Percentiles rank a stretch among this genome's conserved stretches.
Conservation (phyloP, 2,888 invertebrate genomes). For the Cremastinae sp. region DNA sequence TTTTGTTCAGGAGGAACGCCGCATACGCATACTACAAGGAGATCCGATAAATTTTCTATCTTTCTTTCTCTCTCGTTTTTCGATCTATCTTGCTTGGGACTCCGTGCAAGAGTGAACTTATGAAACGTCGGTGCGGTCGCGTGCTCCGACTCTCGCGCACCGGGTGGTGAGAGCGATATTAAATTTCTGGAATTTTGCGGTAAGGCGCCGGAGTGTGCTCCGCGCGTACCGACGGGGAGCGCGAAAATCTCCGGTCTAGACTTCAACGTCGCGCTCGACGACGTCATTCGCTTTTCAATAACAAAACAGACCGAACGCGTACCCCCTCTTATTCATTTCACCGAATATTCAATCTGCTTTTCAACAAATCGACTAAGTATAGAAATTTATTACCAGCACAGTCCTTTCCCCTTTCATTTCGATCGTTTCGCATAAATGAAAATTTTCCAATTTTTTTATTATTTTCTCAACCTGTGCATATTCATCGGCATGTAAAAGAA, state of each 20-base stretch:
- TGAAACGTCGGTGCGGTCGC: slow-evolving; percentile 71
- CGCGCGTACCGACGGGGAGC: slow-evolving; percentile 60
- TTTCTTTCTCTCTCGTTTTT: slow-evolving; percentile 24
- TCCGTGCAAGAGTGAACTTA: slow-evolving; percentile 71
- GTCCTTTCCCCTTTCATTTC: too few relatives aligned
- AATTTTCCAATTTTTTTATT: too few relatives aligned
- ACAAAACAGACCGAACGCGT: slow-evolving; percentile 19
- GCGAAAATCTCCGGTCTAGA: slow-evolving; percentile 43
- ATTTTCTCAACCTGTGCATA: too few relatives aligned
- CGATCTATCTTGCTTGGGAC: neutral
- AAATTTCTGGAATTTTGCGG: slow-evolving; percentile 83
- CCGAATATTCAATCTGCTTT: too few relatives aligned
- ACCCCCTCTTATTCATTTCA: slow-evolving; percentile 35
- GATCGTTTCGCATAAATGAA: too few relatives aligned
- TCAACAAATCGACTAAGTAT: too few relatives aligned
- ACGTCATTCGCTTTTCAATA: slow-evolving; percentile 42
- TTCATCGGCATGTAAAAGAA: too few relatives aligned
- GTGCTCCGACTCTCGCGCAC: slow-evolving; percentile 50
- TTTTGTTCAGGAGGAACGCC: slow-evolving; percentile 51
- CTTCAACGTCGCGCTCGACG: slow-evolving; percentile 21
- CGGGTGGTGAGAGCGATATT: slow-evolving; percentile 79
- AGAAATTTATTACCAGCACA: too few relatives aligned
- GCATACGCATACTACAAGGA: slow-evolving; percentile 31
- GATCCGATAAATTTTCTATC: slow-evolving; percentile 48
- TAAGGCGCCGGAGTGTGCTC: slow-evolving; percentile 66